These are phyloP conservation scores for Lithobates sylvaticus DNA, from an alignment of 2,797 vertebrate species.

Conservation along the genomic window DNA sequence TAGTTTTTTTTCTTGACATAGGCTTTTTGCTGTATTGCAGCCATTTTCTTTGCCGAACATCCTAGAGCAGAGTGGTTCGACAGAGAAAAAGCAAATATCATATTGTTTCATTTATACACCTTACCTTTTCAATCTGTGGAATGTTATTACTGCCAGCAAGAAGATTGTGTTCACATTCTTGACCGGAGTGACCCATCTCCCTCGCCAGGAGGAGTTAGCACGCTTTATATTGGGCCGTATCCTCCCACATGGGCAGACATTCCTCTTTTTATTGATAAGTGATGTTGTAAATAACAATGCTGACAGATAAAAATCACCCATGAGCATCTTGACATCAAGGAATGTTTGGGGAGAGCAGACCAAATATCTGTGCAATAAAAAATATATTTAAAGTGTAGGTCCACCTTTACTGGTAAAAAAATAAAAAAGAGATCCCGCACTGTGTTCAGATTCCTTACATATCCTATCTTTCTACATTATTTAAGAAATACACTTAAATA, in stretches of 20 bases:
- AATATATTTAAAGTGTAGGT: not conserved
- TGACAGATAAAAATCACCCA: not conserved
- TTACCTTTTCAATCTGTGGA: too few relatives aligned
- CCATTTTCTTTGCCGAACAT: too few relatives aligned
- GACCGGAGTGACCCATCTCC: not conserved
- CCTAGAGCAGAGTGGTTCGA: too few relatives aligned
- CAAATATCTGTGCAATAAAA: not conserved
- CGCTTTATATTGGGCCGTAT: not conserved
- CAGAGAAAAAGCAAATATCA: too few relatives aligned
- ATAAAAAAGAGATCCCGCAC: too few relatives aligned
- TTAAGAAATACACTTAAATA: too few relatives aligned
- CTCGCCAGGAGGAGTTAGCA: not conserved
- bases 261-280: constrained; percentile 28
- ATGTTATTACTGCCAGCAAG: not conserved
- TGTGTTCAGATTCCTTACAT: too few relatives aligned
- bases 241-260: constrained; percentile 43
- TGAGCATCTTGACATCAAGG: not conserved
- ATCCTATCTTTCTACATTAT: too few relatives aligned
- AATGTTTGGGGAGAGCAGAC: constrained; percentile 1
- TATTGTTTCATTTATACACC: too few relatives aligned
- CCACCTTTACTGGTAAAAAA: not conserved
- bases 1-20: too few relatives aligned
- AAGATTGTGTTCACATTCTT: constrained; percentile 26
- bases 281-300: constrained; percentile 10
- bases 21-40: too few relatives aligned